phyloP scores from a whole-genome alignment of 35 echinoderm and acorn worm genomes.

The Anneissia japonica region DNA sequence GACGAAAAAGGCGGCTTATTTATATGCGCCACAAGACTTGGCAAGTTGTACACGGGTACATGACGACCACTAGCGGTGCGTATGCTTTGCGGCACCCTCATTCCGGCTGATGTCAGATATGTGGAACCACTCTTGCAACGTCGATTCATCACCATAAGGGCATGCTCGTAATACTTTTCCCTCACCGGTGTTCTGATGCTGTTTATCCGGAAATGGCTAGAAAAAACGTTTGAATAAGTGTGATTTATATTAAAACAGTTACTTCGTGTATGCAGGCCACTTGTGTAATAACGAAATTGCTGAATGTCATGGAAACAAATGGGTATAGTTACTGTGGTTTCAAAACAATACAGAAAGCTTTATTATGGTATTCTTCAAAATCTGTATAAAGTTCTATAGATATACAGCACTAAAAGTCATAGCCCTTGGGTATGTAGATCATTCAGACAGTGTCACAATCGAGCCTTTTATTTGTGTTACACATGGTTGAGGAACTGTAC shows the following conservation, averaged over 20 bases:
- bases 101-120: neutral
- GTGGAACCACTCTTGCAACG: neutral
- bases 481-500: no score
- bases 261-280: neutral
- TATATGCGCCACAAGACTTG: neutral
- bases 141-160: neutral
- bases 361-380: no score
- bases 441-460: no score
- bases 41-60: neutral
- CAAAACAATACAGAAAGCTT: no score
- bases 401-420: no score
- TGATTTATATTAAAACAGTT: neutral
- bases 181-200: neutral
- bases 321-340: no score
- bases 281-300: neutral
- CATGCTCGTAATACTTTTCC: neutral
- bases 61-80: neutral
- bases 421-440: no score
- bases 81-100: neutral
- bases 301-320: no score
- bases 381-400: no score
- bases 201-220: neutral
- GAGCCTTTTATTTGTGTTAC: no score
- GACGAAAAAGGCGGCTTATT: neutral
- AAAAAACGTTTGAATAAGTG: neutral